Evolutionary conservation across 2,113 vertebrate genomes (phyloP).

Genomic region (Dermatemys mawii): DNA sequence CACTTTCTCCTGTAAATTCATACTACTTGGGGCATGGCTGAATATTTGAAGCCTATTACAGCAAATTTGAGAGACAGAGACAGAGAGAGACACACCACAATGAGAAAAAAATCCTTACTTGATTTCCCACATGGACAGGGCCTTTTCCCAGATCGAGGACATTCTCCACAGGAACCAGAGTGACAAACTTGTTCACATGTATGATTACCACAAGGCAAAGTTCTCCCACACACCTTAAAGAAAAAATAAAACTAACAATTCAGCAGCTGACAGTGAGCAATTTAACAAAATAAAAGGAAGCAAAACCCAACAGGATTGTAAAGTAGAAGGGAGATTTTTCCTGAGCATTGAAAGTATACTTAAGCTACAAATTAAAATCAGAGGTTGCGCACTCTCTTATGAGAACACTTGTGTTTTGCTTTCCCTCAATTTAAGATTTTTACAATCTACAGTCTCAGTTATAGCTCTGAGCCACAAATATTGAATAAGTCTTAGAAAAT

Average conservation of each 20-base stretch:
- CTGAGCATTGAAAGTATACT: neutral
- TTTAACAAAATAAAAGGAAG: neutral
- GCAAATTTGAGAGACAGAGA: too few relatives aligned
- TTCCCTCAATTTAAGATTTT: neutral
- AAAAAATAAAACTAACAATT: neutral
- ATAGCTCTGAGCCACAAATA: neutral
- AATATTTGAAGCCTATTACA: neutral
- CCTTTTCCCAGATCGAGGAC: slow-evolving; percentile 92
- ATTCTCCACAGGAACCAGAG: slow-evolving; percentile 87
- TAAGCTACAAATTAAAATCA: rapidly evolving
- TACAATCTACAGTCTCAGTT: neutral
- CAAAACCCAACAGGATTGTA: neutral
- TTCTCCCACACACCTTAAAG: slow-evolving; percentile 86
- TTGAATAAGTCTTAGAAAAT: neutral
- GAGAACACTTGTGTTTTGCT: neutral
- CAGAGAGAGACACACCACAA: too few relatives aligned
- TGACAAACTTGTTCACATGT: slow-evolving; percentile 92
- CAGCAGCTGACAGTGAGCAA: neutral
- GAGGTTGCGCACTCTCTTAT: neutral
- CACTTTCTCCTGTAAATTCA: neutral
- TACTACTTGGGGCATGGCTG: neutral
- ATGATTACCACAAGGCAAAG: slow-evolving; percentile 91
- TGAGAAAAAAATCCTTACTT: slow-evolving; percentile 75
- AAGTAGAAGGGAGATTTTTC: neutral
- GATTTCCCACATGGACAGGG: slow-evolving; percentile 92